phyloP scores from a whole-genome alignment of 2,797 vertebrate genomes.

The Miichthys miiuy region DNA sequence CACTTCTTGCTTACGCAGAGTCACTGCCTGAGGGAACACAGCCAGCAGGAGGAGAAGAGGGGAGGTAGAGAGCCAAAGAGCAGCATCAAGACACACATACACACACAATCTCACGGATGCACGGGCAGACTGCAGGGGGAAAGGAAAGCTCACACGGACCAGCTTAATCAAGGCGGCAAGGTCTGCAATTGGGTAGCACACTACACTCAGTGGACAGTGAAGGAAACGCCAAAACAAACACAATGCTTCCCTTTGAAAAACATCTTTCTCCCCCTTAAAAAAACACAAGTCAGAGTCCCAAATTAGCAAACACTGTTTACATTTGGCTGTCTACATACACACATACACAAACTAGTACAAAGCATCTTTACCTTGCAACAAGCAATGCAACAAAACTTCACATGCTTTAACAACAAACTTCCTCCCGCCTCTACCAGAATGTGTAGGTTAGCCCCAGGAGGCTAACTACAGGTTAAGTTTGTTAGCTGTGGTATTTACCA shows the following conservation, averaged over 20 bases:
- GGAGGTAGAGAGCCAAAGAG: conserved; percentile 51
- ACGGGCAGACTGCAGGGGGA: conserved; percentile 56
- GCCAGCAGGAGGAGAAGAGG: conserved; percentile 64
- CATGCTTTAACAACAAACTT: background rate
- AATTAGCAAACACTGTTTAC: conserved; percentile 5
- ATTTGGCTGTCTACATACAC: background rate
- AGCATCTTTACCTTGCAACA: conserved; percentile 33
- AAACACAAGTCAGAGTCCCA: conserved; percentile 7
- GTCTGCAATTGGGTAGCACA: conserved; percentile 44
- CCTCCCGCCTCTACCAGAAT: background rate
- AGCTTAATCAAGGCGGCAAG: conserved; percentile 42
- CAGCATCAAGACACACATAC: conserved; percentile 45
- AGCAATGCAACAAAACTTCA: conserved; percentile 20
- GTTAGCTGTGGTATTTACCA: conserved; percentile 78
- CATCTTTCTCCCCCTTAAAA: background rate
- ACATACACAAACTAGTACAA: background rate
- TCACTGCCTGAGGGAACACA: conserved; percentile 76
- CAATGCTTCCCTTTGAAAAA: background rate
- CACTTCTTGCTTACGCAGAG: conserved; percentile 72
- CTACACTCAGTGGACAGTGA: conserved; percentile 25
- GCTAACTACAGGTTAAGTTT: conserved; percentile 26
- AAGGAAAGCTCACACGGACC: conserved; percentile 33
- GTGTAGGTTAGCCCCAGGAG: conserved; percentile 22
- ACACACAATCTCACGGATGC: conserved; percentile 38
- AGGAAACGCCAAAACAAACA: conserved; percentile 28